Evolutionary conservation across 2,888 invertebrate genomes (phyloP).

Genomic region (Stramonita haemastoma): DNA sequence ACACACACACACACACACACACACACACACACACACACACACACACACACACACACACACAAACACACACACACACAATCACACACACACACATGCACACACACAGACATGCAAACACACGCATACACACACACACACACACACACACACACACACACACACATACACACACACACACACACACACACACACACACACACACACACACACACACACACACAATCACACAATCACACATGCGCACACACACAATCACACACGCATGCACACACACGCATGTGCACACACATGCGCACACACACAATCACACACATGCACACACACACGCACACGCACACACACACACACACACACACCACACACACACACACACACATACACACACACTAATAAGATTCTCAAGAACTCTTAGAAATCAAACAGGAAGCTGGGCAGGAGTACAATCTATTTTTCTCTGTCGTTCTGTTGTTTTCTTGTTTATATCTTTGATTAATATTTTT

Average conservation of each 20-base stretch:
- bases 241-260: background rate
- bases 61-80: background rate
- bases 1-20: slow-evolving; percentile 10
- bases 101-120: background rate
- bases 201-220: background rate
- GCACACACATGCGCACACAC: background rate
- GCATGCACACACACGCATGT: background rate
- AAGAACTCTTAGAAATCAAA: too few species aligned
- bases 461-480: too few species aligned
- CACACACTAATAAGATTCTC: too few species aligned
- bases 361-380: too few species aligned
- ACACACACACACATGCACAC: slow-evolving; percentile 8
- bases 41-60: slow-evolving; percentile 15
- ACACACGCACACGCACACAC: background rate
- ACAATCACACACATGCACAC: background rate
- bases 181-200: background rate
- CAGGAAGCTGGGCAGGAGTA: too few species aligned
- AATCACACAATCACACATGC: background rate
- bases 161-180: background rate
- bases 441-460: too few species aligned
- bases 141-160: background rate
- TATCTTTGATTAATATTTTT: too few species aligned
- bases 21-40: background rate
- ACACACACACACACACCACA: background rate
- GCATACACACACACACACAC: background rate